phyloP scores from a whole-genome alignment of 1,140 invertebrate genomes.

The Frieseomelitta varia region DNA sequence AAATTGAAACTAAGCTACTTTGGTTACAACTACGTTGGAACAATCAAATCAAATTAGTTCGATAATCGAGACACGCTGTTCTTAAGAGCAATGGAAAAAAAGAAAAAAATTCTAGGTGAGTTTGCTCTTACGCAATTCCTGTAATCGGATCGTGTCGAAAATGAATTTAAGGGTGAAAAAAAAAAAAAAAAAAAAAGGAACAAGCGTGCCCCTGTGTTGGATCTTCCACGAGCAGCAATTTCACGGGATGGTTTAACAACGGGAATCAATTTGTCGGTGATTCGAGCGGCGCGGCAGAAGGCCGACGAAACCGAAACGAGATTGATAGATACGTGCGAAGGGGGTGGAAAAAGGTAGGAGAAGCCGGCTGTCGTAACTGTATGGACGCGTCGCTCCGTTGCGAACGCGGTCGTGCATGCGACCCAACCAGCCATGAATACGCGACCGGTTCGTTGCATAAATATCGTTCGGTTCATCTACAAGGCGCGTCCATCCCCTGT shows the following conservation, averaged over 20 bases:
- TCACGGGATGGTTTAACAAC: neutral
- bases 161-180: too few relatives aligned
- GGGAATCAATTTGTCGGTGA: neutral
- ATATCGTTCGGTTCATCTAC: slow-evolving; percentile 20
- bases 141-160: neutral
- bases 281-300: neutral
- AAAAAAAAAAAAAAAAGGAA: neutral
- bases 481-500: slow-evolving; percentile 7
- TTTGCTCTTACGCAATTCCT: too few relatives aligned
- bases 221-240: neutral
- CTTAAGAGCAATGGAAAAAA: too few relatives aligned
- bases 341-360: neutral
- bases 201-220: neutral
- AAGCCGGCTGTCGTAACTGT: neutral
- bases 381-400: neutral
- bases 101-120: too few relatives aligned
- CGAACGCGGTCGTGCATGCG: slow-evolving; percentile 5
- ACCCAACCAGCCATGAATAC: neutral
- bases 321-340: neutral
- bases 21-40: too few relatives aligned
- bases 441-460: slow-evolving; percentile 28
- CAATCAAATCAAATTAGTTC: too few relatives aligned
- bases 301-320: neutral
- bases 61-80: too few relatives aligned
- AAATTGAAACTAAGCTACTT: too few relatives aligned